These are phyloP conservation scores for Styela plicata DNA, from an alignment of 23 tunicate genomes.

Conservation along the genomic window DNA sequence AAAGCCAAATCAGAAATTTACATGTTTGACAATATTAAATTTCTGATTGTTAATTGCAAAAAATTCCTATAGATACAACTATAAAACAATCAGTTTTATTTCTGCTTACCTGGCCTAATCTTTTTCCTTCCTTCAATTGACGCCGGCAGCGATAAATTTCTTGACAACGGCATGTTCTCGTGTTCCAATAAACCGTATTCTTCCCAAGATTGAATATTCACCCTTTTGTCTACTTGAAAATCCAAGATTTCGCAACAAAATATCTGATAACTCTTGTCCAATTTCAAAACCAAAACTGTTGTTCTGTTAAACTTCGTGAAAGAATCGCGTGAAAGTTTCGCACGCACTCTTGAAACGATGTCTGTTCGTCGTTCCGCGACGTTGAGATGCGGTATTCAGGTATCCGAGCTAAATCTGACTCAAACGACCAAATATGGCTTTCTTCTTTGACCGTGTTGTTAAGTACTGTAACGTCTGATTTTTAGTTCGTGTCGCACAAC, in stretches of 20 bases:
- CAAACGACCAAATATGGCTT: background rate
- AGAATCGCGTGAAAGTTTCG: background rate
- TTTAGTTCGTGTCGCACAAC: background rate
- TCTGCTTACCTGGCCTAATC: constrained; percentile 66
- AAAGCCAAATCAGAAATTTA: no score
- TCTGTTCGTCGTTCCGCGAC: background rate
- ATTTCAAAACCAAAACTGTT: no score
- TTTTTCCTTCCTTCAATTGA: constrained; percentile 75
- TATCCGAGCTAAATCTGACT: background rate
- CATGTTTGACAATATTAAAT: no score
- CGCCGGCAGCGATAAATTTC: constrained; percentile 83
- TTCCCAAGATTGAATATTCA: no score
- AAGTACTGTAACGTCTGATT: background rate
- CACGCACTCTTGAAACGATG: background rate
- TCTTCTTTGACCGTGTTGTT: background rate
- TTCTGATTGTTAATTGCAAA: no score
- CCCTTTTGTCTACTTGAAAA: no score
- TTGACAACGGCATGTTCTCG: constrained; percentile 66
- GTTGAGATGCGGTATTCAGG: background rate
- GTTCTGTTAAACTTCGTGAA: no score
- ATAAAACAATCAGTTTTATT: no score
- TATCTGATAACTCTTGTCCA: no score
- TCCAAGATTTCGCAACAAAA: no score
- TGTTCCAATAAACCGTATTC: no score
- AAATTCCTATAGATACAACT: no score